These are phyloP conservation scores for Altica lythri DNA, from an alignment of 2,888 invertebrate genomes.

Conservation along the genomic window DNA sequence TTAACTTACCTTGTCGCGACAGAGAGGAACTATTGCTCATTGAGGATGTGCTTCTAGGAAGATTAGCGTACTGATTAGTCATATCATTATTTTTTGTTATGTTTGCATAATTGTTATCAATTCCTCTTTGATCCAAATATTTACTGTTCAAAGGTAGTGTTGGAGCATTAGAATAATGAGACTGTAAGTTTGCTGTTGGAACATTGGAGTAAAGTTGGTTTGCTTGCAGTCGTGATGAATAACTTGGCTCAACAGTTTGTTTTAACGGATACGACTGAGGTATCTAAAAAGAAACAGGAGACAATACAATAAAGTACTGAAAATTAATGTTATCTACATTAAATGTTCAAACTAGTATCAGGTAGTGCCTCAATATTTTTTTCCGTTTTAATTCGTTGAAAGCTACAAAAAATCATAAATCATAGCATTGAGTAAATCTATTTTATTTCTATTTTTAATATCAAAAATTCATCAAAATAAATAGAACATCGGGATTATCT, in stretches of 20 bases:
- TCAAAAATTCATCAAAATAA: too few species aligned
- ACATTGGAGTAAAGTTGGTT: constrained; percentile 58
- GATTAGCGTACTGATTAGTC: constrained; percentile 40
- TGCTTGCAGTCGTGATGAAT: constrained; percentile 68
- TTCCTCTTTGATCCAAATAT: constrained; percentile 33
- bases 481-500: too few species aligned
- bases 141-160: constrained; percentile 40
- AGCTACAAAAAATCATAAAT: too few species aligned
- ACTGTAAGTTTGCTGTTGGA: constrained; percentile 52
- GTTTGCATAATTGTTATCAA: constrained; percentile 47
- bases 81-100: constrained; percentile 34
- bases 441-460: too few species aligned
- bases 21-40: constrained; percentile 39
- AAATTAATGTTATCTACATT: too few species aligned
- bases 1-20: constrained; percentile 34
- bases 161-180: constrained; percentile 49
- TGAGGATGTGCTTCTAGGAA: constrained; percentile 39
- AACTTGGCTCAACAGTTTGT: constrained; percentile 73
- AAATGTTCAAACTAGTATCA: too few species aligned
- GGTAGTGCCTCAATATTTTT: too few species aligned
- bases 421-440: too few species aligned
- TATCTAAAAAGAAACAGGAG: constrained; percentile 64
- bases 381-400: too few species aligned
- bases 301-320: too few species aligned
- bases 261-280: constrained; percentile 77